Conservation (phyloP, 2,888 invertebrate species). For the Diarsia rubi region DNA sequence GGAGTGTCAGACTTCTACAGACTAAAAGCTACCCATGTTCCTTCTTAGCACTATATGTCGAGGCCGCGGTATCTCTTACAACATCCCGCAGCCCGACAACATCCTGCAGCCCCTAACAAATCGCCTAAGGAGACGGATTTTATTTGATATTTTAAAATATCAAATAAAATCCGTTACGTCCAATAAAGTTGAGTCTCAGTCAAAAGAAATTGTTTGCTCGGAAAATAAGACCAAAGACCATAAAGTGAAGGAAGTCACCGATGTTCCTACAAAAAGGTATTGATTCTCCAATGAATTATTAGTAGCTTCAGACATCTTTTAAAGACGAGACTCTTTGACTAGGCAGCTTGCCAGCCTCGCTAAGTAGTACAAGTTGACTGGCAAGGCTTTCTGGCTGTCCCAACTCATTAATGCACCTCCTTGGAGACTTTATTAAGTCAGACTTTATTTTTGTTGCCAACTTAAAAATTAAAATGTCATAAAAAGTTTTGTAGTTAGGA, state of each 20-base stretch:
- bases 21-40: too few species aligned
- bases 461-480: slow-evolving; percentile 1
- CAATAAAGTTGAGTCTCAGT: slow-evolving; percentile 11
- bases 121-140: background rate
- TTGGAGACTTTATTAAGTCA: slow-evolving; percentile 26
- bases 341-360: slow-evolving; percentile 51
- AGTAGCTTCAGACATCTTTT: slow-evolving; percentile 40
- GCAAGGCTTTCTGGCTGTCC: slow-evolving; percentile 39
- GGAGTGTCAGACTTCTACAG: too few species aligned
- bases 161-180: background rate
- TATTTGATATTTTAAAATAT: background rate
- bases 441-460: slow-evolving; percentile 23
- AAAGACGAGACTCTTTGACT: slow-evolving; percentile 24
- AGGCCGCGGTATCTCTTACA: too few species aligned
- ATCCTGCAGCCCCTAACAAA: too few species aligned
- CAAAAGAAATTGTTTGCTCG: slow-evolving; percentile 23
- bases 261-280: slow-evolving; percentile 43
- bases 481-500: background rate
- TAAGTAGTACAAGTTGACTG: slow-evolving; percentile 54
- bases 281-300: slow-evolving; percentile 57
- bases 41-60: too few species aligned
- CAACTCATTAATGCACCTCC: slow-evolving; percentile 56
- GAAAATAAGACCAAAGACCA: slow-evolving; percentile 18
- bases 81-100: too few species aligned
- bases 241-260: slow-evolving; percentile 22